These are phyloP conservation scores for Momotus momota DNA, from an alignment of 2,797 vertebrate genomes.

Conservation along the genomic window DNA sequence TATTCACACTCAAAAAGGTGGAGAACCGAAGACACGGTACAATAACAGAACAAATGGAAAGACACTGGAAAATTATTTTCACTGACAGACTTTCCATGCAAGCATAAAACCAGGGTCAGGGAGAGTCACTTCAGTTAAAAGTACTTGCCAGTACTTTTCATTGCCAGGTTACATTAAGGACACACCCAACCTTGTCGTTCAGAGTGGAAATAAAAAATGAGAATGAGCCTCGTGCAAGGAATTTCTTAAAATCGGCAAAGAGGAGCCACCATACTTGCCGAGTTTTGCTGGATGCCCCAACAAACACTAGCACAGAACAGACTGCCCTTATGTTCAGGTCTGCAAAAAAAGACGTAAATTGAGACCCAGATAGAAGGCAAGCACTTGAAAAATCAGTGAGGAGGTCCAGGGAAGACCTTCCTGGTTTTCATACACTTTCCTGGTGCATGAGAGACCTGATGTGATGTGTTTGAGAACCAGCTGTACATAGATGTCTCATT, in stretches of 20 bases:
- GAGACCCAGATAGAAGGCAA: not conserved
- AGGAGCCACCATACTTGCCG: not conserved
- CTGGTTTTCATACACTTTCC: not conserved
- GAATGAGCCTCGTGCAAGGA: not conserved
- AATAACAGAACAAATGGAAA: conserved; percentile 33
- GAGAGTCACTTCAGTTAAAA: not conserved
- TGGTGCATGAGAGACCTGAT: not conserved
- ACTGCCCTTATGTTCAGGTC: not conserved
- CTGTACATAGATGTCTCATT: not conserved
- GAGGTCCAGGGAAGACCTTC: not conserved
- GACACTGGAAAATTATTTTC: not conserved
- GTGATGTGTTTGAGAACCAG: not conserved
- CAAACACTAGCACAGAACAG: not conserved
- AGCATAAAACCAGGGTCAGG: not conserved
- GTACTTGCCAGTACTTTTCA: not conserved
- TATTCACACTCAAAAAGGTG: not conserved
- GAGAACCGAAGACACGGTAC: not conserved
- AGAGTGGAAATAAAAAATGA: not conserved
- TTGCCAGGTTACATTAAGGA: not conserved
- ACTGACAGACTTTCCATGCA: not conserved
- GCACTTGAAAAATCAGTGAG: not conserved
- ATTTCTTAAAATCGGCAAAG: not conserved
- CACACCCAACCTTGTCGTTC: not conserved
- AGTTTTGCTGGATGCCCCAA: not conserved
- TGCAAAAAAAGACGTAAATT: not conserved